phyloP scores from a whole-genome alignment of 2,113 vertebrate species.

The Piaya cayana region DNA sequence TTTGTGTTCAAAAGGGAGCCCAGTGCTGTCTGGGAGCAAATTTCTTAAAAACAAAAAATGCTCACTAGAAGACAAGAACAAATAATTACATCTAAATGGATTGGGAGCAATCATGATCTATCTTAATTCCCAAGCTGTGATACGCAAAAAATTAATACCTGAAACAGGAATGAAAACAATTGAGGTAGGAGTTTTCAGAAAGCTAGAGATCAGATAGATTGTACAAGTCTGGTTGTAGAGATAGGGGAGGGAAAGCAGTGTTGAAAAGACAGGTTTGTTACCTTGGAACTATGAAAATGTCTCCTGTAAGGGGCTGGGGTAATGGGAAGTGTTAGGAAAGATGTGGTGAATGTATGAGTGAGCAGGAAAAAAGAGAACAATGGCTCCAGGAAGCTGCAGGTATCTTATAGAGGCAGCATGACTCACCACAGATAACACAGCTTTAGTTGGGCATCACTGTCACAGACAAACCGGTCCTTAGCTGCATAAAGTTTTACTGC shows the following conservation, averaged over 20 bases:
- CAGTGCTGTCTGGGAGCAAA: neutral
- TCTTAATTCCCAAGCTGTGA: neutral
- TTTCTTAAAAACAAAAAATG: neutral
- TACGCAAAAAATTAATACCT: neutral
- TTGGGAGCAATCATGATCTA: neutral
- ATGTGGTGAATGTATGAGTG: rapidly evolving
- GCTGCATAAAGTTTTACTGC: neutral
- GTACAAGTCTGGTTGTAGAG: neutral
- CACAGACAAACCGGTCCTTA: neutral
- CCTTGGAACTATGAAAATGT: neutral
- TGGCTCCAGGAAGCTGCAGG: rapidly evolving
- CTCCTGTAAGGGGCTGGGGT: neutral
- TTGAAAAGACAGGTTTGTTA: neutral
- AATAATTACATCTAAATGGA: neutral
- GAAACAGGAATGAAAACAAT: neutral
- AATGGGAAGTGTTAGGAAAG: neutral
- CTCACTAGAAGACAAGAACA: neutral
- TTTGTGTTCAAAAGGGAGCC: neutral
- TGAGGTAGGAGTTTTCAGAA: neutral
- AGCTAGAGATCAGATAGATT: neutral
- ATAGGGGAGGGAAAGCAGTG: neutral
- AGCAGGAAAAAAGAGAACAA: neutral
- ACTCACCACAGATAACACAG: neutral
- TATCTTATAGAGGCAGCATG: neutral
- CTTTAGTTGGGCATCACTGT: neutral